These are phyloP conservation scores for Anser cygnoides DNA, from an alignment of 2,113 vertebrate species.

Conservation along the genomic window DNA sequence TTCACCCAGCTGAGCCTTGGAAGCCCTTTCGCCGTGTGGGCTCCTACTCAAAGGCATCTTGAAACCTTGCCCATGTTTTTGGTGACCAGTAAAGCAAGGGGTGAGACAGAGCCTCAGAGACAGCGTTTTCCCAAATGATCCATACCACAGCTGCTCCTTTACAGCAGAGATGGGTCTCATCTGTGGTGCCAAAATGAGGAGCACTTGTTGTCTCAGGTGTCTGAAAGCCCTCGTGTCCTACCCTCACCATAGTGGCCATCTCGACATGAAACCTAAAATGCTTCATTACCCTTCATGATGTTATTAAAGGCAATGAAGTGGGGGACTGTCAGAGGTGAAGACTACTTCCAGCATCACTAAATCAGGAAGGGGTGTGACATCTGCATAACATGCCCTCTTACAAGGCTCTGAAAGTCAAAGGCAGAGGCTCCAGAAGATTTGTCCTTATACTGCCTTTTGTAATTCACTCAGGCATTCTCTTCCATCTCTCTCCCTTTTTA, in stretches of 20 bases:
- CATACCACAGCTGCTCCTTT: neutral
- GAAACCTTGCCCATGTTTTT: neutral
- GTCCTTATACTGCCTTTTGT: neutral
- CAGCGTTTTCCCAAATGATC: neutral
- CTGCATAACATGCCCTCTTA: neutral
- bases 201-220: neutral
- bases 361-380: neutral
- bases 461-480: neutral
- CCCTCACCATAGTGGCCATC: neutral
- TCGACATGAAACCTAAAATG: neutral
- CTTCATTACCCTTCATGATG: neutral
- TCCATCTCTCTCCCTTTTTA: neutral
- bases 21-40: neutral
- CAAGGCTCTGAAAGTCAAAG: neutral
- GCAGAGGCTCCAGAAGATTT: neutral
- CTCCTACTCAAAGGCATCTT: neutral
- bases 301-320: constrained; percentile 20
- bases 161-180: neutral
- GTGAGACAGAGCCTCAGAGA: neutral
- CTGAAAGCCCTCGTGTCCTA: neutral
- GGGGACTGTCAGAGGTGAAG: neutral
- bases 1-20: neutral
- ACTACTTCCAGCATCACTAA: neutral
- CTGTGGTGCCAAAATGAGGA: neutral
- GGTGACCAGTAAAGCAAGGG: neutral